Evolutionary conservation across 2,797 vertebrate genomes (phyloP).

Genomic region (Percopsis omiscomaycus): DNA sequence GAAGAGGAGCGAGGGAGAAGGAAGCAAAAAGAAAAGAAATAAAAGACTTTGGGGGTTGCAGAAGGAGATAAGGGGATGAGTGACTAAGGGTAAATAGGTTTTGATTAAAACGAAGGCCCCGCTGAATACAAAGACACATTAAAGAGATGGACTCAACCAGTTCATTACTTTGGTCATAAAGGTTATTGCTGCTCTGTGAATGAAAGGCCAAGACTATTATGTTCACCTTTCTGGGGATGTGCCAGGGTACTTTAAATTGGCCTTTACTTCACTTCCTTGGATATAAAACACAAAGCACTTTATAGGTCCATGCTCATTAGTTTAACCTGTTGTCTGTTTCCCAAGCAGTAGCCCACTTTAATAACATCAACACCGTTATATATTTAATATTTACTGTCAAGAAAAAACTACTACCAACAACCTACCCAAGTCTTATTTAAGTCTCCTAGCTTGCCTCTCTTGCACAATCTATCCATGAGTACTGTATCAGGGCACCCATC

Average conservation of each 20-base stretch:
- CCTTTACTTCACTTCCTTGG: constrained; percentile 59
- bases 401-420: background rate
- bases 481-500: background rate
- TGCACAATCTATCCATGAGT: background rate
- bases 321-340: constrained; percentile 63
- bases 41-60: constrained; percentile 38
- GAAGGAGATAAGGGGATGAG: constrained; percentile 72
- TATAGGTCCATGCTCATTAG: constrained; percentile 68
- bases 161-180: constrained; percentile 75
- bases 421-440: background rate
- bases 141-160: constrained; percentile 69
- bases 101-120: constrained; percentile 67
- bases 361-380: constrained; percentile 25
- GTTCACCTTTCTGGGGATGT: constrained; percentile 67
- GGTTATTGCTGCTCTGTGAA: constrained; percentile 73
- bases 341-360: constrained; percentile 23
- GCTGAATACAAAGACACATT: constrained; percentile 72
- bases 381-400: background rate
- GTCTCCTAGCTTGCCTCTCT: background rate
- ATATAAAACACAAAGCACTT: constrained; percentile 60
- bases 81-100: constrained; percentile 73
- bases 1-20: constrained; percentile 49
- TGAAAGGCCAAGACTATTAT: constrained; percentile 75
- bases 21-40: constrained; percentile 30
- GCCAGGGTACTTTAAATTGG: constrained; percentile 71